A percentile compares a stretch with the other conserved stretches of the same genome.
phyloP scores from a whole-genome alignment of 2,797 vertebrate genomes.

The Sylvilagus floridanus region DNA sequence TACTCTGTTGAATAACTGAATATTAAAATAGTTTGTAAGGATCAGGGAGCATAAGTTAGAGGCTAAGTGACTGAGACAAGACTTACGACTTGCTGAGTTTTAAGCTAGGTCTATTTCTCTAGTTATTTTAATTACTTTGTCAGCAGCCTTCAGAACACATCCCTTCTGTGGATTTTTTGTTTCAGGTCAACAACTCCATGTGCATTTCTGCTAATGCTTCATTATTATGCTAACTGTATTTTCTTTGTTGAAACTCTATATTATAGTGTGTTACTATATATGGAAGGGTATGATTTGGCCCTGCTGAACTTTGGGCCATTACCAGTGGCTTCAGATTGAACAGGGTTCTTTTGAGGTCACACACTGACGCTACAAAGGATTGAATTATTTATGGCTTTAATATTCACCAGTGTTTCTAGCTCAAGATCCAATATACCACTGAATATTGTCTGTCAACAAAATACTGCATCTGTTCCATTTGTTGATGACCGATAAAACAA shows the following conservation, averaged over 20 bases:
- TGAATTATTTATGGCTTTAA: constrained; percentile 86
- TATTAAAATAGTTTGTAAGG: constrained; percentile 68
- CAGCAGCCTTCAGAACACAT: constrained; percentile 76
- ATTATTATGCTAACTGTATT: constrained; percentile 84
- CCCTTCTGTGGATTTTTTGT: constrained; percentile 76
- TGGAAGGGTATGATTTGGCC: constrained; percentile 79
- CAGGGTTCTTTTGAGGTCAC: constrained; percentile 81
- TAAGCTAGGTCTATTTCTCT: constrained; percentile 72
- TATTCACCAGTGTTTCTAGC: constrained; percentile 81
- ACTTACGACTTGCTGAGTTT: constrained; percentile 75
- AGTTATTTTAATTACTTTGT: constrained; percentile 82
- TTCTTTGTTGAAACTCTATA: constrained; percentile 80
- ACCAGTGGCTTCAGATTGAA: constrained; percentile 77
- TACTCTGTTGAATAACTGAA: constrained; percentile 74
- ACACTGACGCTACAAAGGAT: constrained; percentile 77
- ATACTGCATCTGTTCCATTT: constrained; percentile 79
- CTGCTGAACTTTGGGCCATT: constrained; percentile 80
- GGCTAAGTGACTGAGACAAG: constrained; percentile 81
- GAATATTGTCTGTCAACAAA: constrained; percentile 83
- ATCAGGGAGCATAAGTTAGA: constrained; percentile 73
- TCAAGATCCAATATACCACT: constrained; percentile 78
- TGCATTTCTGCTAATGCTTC: constrained; percentile 80
- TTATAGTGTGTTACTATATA: constrained; percentile 79
- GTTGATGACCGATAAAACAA: constrained; percentile 78
- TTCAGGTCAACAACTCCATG: constrained; percentile 82